Evolutionary conservation across 1,140 invertebrate genomes (phyloP).

Genomic region (Bradynema listronoti): DNA sequence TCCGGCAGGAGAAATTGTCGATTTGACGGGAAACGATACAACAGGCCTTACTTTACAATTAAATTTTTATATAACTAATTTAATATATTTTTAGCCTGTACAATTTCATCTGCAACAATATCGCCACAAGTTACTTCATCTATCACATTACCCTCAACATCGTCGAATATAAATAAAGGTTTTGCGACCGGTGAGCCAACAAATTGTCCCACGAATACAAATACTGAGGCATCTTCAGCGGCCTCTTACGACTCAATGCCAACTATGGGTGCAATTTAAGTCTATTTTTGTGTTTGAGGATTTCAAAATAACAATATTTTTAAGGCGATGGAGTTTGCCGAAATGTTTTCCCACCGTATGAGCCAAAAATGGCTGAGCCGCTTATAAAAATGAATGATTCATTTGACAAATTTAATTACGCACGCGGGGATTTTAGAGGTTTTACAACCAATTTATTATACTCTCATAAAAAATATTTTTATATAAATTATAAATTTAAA

Average conservation of each 20-base stretch:
- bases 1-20: not conserved
- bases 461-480: too few relatives aligned
- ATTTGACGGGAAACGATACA: too few relatives aligned
- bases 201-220: conserved; percentile 32
- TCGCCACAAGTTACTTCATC: too few relatives aligned
- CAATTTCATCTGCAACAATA: too few relatives aligned
- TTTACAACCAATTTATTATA: too few relatives aligned
- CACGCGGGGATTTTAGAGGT: too few relatives aligned
- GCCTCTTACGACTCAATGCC: conserved; percentile 43
- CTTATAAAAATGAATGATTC: conserved; percentile 24
- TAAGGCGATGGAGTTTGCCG: conserved; percentile 37
- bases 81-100: too few relatives aligned
- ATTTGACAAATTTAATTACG: not conserved
- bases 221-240: conserved; percentile 25
- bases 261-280: conserved; percentile 21
- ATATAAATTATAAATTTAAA: too few relatives aligned
- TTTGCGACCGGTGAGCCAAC: conserved; percentile 18
- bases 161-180: too few relatives aligned
- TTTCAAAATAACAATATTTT: not conserved
- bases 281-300: not conserved
- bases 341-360: conserved; percentile 39
- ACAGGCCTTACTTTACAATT: too few relatives aligned
- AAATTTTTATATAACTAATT: too few relatives aligned
- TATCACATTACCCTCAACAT: too few relatives aligned
- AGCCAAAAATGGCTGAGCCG: conserved; percentile 12